Conservation (phyloP, 1,140 invertebrate species). For the Dendroctonus valens region DNA sequence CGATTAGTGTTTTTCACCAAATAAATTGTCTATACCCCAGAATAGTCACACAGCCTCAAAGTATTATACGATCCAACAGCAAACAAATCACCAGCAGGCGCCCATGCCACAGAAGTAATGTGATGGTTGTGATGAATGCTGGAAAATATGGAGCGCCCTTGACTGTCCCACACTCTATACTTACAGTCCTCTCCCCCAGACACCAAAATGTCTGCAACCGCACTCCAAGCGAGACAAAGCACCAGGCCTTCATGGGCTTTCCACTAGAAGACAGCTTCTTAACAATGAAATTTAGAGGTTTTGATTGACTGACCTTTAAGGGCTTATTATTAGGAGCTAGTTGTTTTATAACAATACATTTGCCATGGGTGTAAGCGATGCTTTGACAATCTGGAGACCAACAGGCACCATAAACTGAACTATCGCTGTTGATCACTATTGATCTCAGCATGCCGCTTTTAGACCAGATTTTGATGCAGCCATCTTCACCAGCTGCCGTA, state of each 20-base stretch:
- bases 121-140: constrained; percentile 85
- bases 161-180: constrained; percentile 93
- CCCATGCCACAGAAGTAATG: constrained; percentile 88
- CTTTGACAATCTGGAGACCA: constrained; percentile 87
- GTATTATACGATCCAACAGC: constrained; percentile 93
- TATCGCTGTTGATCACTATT: constrained; percentile 78
- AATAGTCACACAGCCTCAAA: constrained; percentile 87
- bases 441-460: constrained; percentile 92
- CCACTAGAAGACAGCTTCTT: constrained; percentile 68
- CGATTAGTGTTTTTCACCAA: neutral
- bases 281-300: neutral
- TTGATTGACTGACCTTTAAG: constrained; percentile 63
- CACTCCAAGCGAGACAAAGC: constrained; percentile 85
- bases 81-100: constrained; percentile 86
- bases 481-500: constrained; percentile 87
- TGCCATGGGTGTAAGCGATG: constrained; percentile 82
- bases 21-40: constrained; percentile 66
- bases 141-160: constrained; percentile 81
- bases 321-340: constrained; percentile 86
- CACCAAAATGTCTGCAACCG: constrained; percentile 81
- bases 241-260: constrained; percentile 94
- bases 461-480: constrained; percentile 95
- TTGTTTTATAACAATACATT: constrained; percentile 84
- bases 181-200: constrained; percentile 95
- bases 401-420: constrained; percentile 75